Evolutionary conservation across 2,113 vertebrate genomes (phyloP).

Genomic region (Aepyceros melampus): DNA sequence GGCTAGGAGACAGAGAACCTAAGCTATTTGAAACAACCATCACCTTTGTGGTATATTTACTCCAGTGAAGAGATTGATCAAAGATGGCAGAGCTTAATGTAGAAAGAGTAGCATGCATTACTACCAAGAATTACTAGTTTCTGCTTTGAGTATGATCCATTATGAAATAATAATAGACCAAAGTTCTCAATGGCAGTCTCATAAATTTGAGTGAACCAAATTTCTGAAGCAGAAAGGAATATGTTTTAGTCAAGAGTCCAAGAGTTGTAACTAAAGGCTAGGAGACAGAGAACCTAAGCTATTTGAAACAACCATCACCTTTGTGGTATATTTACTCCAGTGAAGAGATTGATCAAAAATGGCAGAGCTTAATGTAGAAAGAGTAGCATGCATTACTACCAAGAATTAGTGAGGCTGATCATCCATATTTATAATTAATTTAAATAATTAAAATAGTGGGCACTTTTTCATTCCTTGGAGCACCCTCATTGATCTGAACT

Average conservation of each 20-base stretch:
- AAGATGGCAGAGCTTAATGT: background rate
- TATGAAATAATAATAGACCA: background rate
- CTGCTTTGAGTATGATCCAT: background rate
- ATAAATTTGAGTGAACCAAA: background rate
- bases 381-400: background rate
- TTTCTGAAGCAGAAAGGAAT: background rate
- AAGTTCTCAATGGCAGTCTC: background rate
- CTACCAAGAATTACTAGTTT: background rate
- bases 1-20: background rate
- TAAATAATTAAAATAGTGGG: background rate
- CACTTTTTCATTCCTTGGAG: background rate
- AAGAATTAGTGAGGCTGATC: background rate
- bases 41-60: background rate
- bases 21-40: background rate
- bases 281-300: background rate
- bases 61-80: background rate
- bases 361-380: background rate
- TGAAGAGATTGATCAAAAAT: background rate
- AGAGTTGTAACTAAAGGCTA: background rate
- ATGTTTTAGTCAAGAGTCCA: background rate
- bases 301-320: background rate
- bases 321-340: background rate
- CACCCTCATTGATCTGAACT: background rate
- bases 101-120: background rate
- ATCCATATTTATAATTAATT: background rate